Conservation (phyloP, 2,888 invertebrate species). For the Drosophila koepferae region DNA sequence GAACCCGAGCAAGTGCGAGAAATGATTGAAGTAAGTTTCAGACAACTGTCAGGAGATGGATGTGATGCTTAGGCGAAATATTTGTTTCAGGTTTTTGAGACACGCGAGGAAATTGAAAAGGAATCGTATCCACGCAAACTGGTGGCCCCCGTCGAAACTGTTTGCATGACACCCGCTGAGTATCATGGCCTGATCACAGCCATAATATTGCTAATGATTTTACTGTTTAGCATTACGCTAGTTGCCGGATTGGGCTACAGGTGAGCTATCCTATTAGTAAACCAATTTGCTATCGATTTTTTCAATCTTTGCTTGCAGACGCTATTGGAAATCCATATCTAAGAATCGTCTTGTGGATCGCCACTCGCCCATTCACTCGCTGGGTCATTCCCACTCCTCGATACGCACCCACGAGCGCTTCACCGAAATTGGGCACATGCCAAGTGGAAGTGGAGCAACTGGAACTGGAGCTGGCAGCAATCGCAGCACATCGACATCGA, state of each 20-base stretch:
- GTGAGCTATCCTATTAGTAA: constrained; percentile 86
- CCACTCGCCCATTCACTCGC: constrained; percentile 85
- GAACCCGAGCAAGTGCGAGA: constrained; percentile 92
- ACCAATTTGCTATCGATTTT: constrained; percentile 5
- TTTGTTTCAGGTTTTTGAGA: constrained; percentile 90
- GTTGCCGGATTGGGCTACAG: constrained; percentile 92
- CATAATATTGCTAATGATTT: constrained; percentile 90
- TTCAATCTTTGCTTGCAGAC: constrained; percentile 83
- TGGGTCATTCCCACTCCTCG: constrained; percentile 84
- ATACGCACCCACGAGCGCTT: constrained; percentile 85
- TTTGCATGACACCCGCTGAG: constrained; percentile 93
- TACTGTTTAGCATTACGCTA: constrained; percentile 90
- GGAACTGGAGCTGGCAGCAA: constrained; percentile 43
- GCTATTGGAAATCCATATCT: constrained; percentile 92
- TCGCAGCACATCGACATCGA: constrained; percentile 77
- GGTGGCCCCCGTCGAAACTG: constrained; percentile 88
- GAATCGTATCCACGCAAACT: constrained; percentile 88
- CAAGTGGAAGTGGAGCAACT: constrained; percentile 57
- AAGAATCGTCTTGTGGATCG: constrained; percentile 88
- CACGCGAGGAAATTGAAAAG: constrained; percentile 89
- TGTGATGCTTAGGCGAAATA: background rate
- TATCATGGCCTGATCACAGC: constrained; percentile 94
- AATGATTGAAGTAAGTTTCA: constrained; percentile 92
- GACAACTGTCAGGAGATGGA: background rate
- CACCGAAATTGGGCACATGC: constrained; percentile 83